Conservation (phyloP, 2,888 invertebrate species). For the Hypena proboscidalis region DNA sequence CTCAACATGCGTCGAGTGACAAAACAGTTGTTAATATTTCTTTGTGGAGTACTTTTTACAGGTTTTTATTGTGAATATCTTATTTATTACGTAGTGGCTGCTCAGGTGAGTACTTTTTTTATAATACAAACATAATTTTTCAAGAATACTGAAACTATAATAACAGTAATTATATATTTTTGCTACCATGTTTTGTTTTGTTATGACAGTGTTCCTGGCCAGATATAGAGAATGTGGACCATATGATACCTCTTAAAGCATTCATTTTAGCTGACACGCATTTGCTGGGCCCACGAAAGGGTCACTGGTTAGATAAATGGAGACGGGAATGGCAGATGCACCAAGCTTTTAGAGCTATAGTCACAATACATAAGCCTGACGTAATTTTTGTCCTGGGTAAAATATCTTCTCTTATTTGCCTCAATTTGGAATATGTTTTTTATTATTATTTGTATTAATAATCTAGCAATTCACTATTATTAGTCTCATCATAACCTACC, state of each 20-base stretch:
- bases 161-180: background rate
- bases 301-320: conserved; percentile 98
- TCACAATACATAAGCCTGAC: conserved; percentile 92
- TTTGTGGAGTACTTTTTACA: conserved; percentile 58
- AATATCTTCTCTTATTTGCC: no score
- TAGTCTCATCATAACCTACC: no score
- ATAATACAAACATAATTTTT: background rate
- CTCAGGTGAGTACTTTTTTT: conserved; percentile 57
- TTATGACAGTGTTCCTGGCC: conserved; percentile 92
- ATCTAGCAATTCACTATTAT: no score
- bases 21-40: conserved; percentile 54
- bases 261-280: conserved; percentile 97
- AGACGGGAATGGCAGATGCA: conserved; percentile 99
- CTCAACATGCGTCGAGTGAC: conserved; percentile 59
- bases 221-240: conserved; percentile 48
- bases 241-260: conserved; percentile 85
- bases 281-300: conserved; percentile 92
- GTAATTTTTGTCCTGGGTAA: conserved; percentile 95
- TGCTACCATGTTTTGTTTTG: background rate
- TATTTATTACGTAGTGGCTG: conserved; percentile 67
- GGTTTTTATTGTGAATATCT: conserved; percentile 68
- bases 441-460: no score
- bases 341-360: conserved; percentile 93
- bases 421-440: no score
- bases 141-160: background rate